Evolutionary conservation across 2,113 vertebrate genomes (phyloP).

Genomic region (Tenrec ecaudatus): DNA sequence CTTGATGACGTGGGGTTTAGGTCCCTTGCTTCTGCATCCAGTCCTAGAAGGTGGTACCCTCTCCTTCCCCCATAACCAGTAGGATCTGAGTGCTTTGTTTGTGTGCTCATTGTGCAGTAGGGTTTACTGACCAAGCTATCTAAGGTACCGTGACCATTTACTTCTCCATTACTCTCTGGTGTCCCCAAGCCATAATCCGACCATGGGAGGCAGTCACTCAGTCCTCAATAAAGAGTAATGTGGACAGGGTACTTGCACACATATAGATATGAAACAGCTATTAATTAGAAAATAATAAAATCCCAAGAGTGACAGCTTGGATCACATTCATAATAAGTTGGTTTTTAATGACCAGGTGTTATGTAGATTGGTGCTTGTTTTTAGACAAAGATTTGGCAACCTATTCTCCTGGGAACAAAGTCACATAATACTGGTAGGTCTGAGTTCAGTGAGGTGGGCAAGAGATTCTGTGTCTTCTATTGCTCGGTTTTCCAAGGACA

Average conservation of each 20-base stretch:
- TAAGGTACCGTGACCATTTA: not conserved
- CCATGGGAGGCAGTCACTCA: not conserved
- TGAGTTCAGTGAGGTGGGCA: constrained; percentile 79
- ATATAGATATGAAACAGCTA: constrained; percentile 64
- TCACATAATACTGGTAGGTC: constrained; percentile 83
- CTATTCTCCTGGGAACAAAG: constrained; percentile 85
- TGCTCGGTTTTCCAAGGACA: constrained; percentile 73
- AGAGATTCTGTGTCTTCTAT: constrained; percentile 71
- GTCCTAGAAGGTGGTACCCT: not conserved
- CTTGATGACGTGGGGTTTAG: too few relatives aligned
- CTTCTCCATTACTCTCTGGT: not conserved
- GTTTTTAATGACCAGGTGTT: constrained; percentile 90
- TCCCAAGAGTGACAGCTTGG: constrained; percentile 86
- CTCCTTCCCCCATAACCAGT: not conserved
- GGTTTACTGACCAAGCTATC: not conserved
- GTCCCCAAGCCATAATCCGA: not conserved
- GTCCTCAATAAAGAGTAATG: not conserved
- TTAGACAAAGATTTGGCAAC: constrained; percentile 88
- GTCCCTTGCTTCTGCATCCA: not conserved
- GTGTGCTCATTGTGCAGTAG: not conserved
- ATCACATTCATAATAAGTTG: constrained; percentile 88
- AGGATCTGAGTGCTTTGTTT: constrained; percentile 22
- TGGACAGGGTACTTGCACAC: not conserved
- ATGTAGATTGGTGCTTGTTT: constrained; percentile 89
- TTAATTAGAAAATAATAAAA: constrained; percentile 85